Evolutionary conservation across 1,140 invertebrate genomes (phyloP), one percentile per base, ranked within the genome.

Genomic region (Dicyema japonicum): DNA sequence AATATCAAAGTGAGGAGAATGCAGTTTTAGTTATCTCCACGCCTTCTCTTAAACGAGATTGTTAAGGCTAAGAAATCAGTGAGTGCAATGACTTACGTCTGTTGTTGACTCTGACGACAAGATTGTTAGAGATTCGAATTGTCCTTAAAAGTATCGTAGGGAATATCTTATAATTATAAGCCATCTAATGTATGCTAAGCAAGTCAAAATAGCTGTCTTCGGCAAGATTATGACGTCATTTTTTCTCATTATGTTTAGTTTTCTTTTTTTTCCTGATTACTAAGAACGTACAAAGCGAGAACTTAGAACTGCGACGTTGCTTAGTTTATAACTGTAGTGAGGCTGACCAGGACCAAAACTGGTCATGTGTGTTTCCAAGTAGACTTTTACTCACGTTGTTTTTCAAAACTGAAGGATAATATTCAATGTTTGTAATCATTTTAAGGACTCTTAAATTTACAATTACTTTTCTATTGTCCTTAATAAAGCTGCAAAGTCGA

Each of bases 21-120:
- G 23, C 67, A 72, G 1, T 62, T 88, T 1, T 65, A 68, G 36
- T 66, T 76, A 39, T 51, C 88, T 1, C 68, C 69, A 0, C 69
- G 71, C 48, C 57, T 90, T 1, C 75, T 88, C 34, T 59, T 82
- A 8, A 69, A 75, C 39, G 76, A 88, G 54, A 80, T 88, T 72
- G 64, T 90, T 3, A 69, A 78, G 33, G n/a, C n/a, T n/a, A n/a
- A n/a, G n/a, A n/a, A n/a, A n/a, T n/a, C n/a, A 12, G n/a, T n/a
- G n/a, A n/a, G n/a, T n/a, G n/a, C n/a, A n/a, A n/a, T n/a, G n/a
- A n/a, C n/a, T n/a, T n/a, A n/a, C n/a, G n/a, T n/a, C n/a, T n/a
- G n/a, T n/a, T n/a, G n/a, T n/a, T n/a, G n/a, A n/a, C n/a, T n/a
- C n/a, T n/a, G n/a, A n/a, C n/a, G n/a, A n/a, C n/a, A n/a, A n/a